These are phyloP conservation scores for Eudasyphora cyanicolor DNA, from an alignment of 2,888 invertebrate genomes.

Conservation along the genomic window DNA sequence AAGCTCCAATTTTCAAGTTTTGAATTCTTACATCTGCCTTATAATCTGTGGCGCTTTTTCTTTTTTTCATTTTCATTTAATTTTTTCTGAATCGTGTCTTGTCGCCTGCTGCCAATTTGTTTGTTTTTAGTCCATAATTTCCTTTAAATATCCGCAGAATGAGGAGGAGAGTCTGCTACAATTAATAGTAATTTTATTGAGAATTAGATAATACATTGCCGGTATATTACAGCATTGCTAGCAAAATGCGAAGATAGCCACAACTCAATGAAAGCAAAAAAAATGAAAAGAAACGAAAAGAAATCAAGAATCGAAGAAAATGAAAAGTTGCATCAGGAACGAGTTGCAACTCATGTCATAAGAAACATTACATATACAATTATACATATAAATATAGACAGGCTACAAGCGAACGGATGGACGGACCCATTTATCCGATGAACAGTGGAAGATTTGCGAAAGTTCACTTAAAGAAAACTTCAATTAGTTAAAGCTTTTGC, in stretches of 20 bases:
- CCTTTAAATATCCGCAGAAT: slow-evolving; percentile 59
- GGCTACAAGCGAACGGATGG: too few relatives aligned
- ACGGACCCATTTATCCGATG: too few relatives aligned
- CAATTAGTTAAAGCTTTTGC: too few relatives aligned
- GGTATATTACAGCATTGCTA: background rate
- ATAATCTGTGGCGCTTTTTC: slow-evolving; percentile 9
- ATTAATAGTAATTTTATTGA: slow-evolving; percentile 66
- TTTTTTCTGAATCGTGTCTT: background rate
- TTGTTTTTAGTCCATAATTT: slow-evolving; percentile 58
- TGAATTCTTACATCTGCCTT: slow-evolving; percentile 56
- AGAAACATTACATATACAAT: slow-evolving; percentile 1
- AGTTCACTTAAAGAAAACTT: too few relatives aligned
- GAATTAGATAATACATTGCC: slow-evolving; percentile 64
- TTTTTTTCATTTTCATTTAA: too few relatives aligned
- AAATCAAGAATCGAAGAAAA: background rate
- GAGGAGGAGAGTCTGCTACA: slow-evolving; percentile 61
- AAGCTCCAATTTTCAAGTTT: slow-evolving; percentile 31
- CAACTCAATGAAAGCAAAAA: background rate
- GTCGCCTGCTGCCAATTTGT: slow-evolving; percentile 31
- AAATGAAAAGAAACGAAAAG: slow-evolving; percentile 10
- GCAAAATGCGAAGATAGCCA: background rate
- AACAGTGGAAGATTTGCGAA: too few relatives aligned
- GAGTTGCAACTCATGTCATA: slow-evolving; percentile 48
- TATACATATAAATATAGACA: background rate
- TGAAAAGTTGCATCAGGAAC: slow-evolving; percentile 45